Conservation (phyloP, 1,140 invertebrate species). For the Aphidius ervi region DNA sequence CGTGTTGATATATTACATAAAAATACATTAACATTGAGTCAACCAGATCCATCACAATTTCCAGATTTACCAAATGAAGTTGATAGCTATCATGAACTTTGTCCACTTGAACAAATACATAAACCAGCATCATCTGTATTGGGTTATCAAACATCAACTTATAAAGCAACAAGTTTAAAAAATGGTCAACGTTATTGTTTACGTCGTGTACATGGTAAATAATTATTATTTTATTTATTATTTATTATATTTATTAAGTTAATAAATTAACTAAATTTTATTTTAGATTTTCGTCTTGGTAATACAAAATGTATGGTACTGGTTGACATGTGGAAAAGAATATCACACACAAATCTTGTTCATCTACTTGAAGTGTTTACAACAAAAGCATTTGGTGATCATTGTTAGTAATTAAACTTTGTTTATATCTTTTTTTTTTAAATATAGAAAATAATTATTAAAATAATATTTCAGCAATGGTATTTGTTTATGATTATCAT, state of each 20-base stretch:
- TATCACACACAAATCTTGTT: slow-evolving; percentile 90
- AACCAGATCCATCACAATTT: slow-evolving; percentile 63
- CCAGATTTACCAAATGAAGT: slow-evolving; percentile 80
- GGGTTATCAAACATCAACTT: slow-evolving; percentile 80
- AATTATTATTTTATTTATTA: background rate
- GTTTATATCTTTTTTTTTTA: background rate
- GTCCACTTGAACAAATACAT: slow-evolving; percentile 71
- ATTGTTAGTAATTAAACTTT: slow-evolving; percentile 65
- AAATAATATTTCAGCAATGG: slow-evolving; percentile 67
- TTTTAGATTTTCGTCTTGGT: slow-evolving; percentile 68
- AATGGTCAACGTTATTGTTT: slow-evolving; percentile 83
- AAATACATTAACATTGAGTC: slow-evolving; percentile 69
- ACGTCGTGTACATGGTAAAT: slow-evolving; percentile 79
- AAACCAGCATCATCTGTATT: slow-evolving; percentile 62
- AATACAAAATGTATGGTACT: slow-evolving; percentile 81
- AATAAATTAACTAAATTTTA: slow-evolving; percentile 15
- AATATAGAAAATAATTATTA: slow-evolving; percentile 19
- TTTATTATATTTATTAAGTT: slow-evolving; percentile 4
- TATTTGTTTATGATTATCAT: slow-evolving; percentile 96
- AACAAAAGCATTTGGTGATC: slow-evolving; percentile 92
- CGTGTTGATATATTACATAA: slow-evolving; percentile 71
- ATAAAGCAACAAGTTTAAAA: slow-evolving; percentile 86
- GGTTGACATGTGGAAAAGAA: slow-evolving; percentile 90
- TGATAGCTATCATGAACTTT: slow-evolving; percentile 85
- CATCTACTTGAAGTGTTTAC: slow-evolving; percentile 89